These are phyloP conservation scores for Pitangus sulphuratus DNA, from an alignment of 2,797 vertebrate genomes.

Conservation along the genomic window DNA sequence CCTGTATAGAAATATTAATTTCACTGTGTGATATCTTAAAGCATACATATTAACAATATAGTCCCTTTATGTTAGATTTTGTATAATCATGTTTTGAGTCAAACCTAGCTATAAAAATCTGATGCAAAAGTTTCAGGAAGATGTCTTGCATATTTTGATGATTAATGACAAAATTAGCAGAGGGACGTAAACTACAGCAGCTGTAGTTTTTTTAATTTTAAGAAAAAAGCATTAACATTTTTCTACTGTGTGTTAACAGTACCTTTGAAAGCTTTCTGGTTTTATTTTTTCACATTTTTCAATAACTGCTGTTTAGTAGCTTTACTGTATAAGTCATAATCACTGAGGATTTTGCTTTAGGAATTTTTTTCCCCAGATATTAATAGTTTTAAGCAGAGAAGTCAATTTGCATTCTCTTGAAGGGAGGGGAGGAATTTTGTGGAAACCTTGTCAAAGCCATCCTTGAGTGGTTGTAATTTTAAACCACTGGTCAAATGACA, in stretches of 20 bases:
- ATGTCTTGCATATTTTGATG: conserved; percentile 40
- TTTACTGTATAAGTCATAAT: conserved; percentile 15
- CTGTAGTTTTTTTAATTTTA: conserved; percentile 14
- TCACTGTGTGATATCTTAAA: conserved; percentile 54
- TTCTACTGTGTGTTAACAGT: conserved; percentile 15
- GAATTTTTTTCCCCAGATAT: background rate
- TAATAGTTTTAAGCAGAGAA: background rate
- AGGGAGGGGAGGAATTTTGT: background rate
- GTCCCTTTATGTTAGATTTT: conserved; percentile 50
- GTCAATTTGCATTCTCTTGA: background rate
- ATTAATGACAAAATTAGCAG: conserved; percentile 52
- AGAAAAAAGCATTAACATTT: background rate
- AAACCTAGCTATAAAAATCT: conserved; percentile 39
- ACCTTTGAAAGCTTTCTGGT: conserved; percentile 30
- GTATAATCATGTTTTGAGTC: conserved; percentile 30
- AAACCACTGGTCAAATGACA: background rate
- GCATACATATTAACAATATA: conserved; percentile 61
- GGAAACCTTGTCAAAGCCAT: background rate
- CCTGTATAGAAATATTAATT: conserved; percentile 70
- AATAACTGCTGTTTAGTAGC: conserved; percentile 32
- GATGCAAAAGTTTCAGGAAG: conserved; percentile 35
- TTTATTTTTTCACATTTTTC: conserved; percentile 29
- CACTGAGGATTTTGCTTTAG: background rate
- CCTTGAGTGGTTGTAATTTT: background rate
- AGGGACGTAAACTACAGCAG: background rate